Percentiles rank a stretch among this genome's conserved stretches.
Evolutionary conservation across 2,797 vertebrate genomes (phyloP).

Genomic region (Lagorchestes hirsutus): DNA sequence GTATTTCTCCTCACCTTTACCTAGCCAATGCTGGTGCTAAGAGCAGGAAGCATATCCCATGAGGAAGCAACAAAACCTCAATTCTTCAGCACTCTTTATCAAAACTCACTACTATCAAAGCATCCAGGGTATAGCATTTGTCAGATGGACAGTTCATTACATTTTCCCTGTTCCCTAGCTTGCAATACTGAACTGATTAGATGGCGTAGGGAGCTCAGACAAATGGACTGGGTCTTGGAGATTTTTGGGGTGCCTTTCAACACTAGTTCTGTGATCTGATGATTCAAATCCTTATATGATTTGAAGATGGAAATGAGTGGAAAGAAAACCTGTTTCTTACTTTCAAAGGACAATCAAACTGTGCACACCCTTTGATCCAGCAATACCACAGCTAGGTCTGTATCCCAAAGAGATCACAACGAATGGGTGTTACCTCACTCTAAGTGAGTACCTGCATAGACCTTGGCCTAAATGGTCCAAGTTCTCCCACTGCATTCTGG

Average conservation of each 20-base stretch:
- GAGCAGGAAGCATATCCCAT: background rate
- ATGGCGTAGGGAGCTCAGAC: background rate
- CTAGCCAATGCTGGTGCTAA: background rate
- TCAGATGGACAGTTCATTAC: background rate
- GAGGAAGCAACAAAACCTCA: background rate
- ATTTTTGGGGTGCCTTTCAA: background rate
- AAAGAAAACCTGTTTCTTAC: background rate
- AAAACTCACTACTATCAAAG: background rate
- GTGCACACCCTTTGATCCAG: background rate
- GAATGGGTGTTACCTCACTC: too few relatives aligned
- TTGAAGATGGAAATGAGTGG: background rate
- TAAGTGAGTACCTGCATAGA: too few relatives aligned
- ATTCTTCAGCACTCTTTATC: background rate
- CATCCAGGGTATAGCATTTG: background rate
- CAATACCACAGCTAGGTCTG: background rate
- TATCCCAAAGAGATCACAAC: background rate
- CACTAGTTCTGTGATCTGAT: background rate
- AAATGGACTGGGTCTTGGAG: background rate
- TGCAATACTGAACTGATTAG: background rate
- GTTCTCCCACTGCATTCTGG: too few relatives aligned
- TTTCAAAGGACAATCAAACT: background rate
- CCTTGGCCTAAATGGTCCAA: too few relatives aligned
- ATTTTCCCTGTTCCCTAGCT: background rate
- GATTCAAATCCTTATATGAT: background rate
- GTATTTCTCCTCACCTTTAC: background rate